phyloP scores from a whole-genome alignment of 2,113 vertebrate species.

The Pelecanus crispus region DNA sequence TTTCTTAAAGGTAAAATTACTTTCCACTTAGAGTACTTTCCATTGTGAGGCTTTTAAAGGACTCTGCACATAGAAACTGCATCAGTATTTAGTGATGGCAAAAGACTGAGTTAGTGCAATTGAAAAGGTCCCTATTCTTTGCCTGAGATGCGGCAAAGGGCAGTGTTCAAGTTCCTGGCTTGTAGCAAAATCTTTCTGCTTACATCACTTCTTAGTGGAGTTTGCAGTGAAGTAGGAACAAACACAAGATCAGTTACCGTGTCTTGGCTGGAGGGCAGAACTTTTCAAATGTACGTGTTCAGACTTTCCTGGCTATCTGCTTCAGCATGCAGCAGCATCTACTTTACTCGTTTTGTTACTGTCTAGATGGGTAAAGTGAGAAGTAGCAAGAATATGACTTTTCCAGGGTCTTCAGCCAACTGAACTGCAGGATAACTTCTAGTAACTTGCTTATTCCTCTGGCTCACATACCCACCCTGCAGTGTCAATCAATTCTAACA shows the following conservation, averaged over 20 bases:
- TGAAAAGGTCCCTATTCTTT: not conserved
- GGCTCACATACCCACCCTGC: not conserved
- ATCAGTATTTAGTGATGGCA: not conserved
- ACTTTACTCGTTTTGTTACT: not conserved
- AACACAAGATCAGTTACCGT: not conserved
- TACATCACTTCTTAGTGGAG: not conserved
- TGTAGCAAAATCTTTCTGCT: slow-evolving; percentile 13
- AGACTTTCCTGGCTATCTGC: not conserved
- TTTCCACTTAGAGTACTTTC: not conserved
- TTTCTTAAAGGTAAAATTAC: not conserved
- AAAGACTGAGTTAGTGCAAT: not conserved
- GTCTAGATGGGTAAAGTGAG: not conserved
- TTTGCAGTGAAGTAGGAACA: slow-evolving; percentile 7
- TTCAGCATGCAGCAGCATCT: not conserved
- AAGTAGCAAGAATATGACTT: not conserved
- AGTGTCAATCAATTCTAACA: not conserved
- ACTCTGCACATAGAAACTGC: not conserved
- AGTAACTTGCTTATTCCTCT: not conserved
- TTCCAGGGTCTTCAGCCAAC: not conserved
- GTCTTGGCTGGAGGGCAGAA: slow-evolving; percentile 8
- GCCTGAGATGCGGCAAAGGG: not conserved
- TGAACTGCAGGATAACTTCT: not conserved
- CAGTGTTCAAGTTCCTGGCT: not conserved
- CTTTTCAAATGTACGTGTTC: not conserved
- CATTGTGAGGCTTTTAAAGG: slow-evolving; percentile 14